Conservation (phyloP, 2,113 vertebrate genomes). For the Ictidomys tridecemlineatus region DNA sequence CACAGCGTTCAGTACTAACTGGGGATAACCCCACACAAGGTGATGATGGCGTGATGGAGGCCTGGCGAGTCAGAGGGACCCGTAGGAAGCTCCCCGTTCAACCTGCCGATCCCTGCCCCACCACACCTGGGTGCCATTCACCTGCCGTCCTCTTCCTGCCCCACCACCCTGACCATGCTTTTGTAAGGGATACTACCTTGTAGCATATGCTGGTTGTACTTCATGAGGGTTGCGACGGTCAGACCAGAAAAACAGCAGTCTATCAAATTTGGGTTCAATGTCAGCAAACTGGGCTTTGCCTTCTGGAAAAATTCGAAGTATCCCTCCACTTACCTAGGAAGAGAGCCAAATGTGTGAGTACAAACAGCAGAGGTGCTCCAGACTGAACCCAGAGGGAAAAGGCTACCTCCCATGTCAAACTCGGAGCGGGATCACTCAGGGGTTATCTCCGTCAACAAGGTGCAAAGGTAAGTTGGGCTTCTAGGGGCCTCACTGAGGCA, state of each 20-base stretch:
- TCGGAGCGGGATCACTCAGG: background rate
- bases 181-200: slow-evolving; percentile 89
- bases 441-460: background rate
- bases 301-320: slow-evolving; percentile 99
- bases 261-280: slow-evolving; percentile 99
- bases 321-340: slow-evolving; percentile 95
- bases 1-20: background rate
- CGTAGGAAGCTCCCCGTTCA: background rate
- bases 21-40: background rate
- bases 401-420: background rate
- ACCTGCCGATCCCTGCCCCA: too few relatives aligned
- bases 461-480: background rate
- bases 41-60: background rate
- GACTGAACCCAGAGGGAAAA: background rate
- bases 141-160: background rate
- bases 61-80: too few relatives aligned
- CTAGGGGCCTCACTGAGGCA: background rate
- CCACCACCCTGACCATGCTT: background rate
- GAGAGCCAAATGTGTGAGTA: slow-evolving; percentile 69
- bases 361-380: background rate
- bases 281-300: slow-evolving; percentile 98
- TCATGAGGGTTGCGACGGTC: slow-evolving; percentile 99
- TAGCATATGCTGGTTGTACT: slow-evolving; percentile 97
- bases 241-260: slow-evolving; percentile 98
- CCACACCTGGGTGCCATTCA: too few relatives aligned